Evolutionary conservation across 2,888 invertebrate genomes (phyloP).

Genomic region (Venusia cambrica): DNA sequence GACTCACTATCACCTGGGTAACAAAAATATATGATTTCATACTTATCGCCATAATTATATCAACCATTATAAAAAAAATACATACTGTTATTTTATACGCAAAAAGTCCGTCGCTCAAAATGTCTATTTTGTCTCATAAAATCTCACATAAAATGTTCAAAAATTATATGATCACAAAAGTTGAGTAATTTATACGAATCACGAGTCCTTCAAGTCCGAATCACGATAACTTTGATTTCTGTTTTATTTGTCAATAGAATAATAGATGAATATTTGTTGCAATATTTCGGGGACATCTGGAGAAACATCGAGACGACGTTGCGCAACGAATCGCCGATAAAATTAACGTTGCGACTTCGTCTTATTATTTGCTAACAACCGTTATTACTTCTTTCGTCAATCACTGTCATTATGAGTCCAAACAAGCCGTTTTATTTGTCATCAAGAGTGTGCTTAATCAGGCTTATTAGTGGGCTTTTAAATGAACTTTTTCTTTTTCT

Average conservation of each 20-base stretch:
- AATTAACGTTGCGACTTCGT: conserved; percentile 59
- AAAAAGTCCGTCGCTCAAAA: too few relatives aligned
- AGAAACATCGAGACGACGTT: conserved; percentile 38
- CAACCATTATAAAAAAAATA: too few relatives aligned
- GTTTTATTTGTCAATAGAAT: conserved; percentile 58
- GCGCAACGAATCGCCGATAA: conserved; percentile 54
- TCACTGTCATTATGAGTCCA: conserved; percentile 52
- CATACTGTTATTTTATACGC: too few relatives aligned
- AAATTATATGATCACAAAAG: too few relatives aligned
- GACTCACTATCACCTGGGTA: too few relatives aligned
- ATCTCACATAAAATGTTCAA: too few relatives aligned
- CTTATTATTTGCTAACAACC: conserved; percentile 68
- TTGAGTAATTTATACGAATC: neutral
- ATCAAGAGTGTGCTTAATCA: conserved; percentile 35
- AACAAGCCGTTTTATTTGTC: conserved; percentile 54
- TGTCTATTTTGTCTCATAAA: too few relatives aligned
- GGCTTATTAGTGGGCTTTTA: conserved; percentile 24
- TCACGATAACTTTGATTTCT: conserved; percentile 70
- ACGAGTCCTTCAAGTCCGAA: conserved; percentile 33
- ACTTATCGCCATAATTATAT: too few relatives aligned
- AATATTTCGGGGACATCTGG: conserved; percentile 61
- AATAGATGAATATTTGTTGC: conserved; percentile 51
- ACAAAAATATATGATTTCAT: too few relatives aligned
- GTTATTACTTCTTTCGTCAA: conserved; percentile 64
- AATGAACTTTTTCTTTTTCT: conserved; percentile 26